phyloP scores from a whole-genome alignment of 2,888 invertebrate species.

The Heliconius sara region DNA sequence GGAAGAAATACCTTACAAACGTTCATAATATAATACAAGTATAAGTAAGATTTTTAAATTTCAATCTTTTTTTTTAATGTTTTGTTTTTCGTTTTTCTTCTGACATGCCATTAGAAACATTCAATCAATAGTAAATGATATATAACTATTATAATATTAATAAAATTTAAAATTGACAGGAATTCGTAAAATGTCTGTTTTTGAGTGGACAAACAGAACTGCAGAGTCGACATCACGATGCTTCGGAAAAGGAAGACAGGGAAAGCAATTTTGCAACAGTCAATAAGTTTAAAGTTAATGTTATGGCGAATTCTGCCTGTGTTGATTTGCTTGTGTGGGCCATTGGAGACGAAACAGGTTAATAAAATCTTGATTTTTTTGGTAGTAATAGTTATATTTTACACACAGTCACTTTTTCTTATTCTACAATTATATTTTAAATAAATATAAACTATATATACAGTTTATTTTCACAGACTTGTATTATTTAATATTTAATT shows the following conservation, averaged over 20 bases:
- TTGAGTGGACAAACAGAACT: constrained; percentile 96
- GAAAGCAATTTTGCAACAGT: constrained; percentile 92
- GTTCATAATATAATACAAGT: too few species aligned
- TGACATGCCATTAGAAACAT: background rate
- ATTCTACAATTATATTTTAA: constrained; percentile 12
- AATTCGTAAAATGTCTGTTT: constrained; percentile 94
- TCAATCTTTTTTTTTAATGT: too few species aligned
- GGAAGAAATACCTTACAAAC: too few species aligned
- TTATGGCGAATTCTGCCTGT: constrained; percentile 98
- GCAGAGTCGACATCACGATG: constrained; percentile 93
- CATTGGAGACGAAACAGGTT: constrained; percentile 97
- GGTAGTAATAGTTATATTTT: background rate
- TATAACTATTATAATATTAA: background rate
- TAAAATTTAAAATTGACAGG: constrained; percentile 70
- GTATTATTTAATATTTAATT: background rate
- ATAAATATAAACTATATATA: background rate
- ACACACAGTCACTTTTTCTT: constrained; percentile 39
- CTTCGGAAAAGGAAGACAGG: constrained; percentile 91
- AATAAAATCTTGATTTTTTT: constrained; percentile 43
- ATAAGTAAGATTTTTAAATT: too few species aligned
- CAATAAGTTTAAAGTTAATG: constrained; percentile 96
- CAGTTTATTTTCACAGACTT: background rate
- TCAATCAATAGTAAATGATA: background rate
- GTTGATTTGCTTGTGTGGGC: constrained; percentile 99
- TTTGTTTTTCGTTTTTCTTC: background rate